These are phyloP conservation scores for Tragelaphus scriptus DNA, from an alignment of 2,113 vertebrate genomes.

Conservation along the genomic window DNA sequence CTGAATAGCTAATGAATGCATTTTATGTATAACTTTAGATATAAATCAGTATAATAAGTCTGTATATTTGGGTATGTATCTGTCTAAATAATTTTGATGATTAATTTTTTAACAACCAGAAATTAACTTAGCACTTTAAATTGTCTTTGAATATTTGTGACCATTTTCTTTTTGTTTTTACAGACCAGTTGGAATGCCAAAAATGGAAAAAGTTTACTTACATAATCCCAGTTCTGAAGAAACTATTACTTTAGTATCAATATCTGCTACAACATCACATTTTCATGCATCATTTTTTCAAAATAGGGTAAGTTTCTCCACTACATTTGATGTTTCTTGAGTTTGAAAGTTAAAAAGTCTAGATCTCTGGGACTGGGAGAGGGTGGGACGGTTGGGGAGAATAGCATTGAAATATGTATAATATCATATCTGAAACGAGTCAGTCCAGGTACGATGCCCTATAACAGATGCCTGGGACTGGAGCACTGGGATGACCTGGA, in stretches of 20 bases:
- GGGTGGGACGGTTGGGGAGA: too few relatives aligned
- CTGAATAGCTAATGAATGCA: not conserved
- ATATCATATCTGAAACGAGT: too few relatives aligned
- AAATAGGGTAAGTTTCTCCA: slow-evolving; percentile 91
- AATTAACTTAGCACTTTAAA: not conserved
- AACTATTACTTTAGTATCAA: slow-evolving; percentile 98
- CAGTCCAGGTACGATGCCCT: too few relatives aligned
- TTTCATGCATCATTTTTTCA: slow-evolving; percentile 99
- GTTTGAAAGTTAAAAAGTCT: slow-evolving; percentile 34
- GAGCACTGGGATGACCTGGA: too few relatives aligned
- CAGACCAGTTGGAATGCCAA: slow-evolving; percentile 99
- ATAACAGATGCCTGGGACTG: too few relatives aligned
- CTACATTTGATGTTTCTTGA: slow-evolving; percentile 13
- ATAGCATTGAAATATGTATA: too few relatives aligned
- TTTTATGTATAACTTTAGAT: slow-evolving; percentile 26
- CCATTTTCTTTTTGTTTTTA: slow-evolving; percentile 58
- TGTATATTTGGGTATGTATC: not conserved
- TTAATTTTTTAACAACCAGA: not conserved
- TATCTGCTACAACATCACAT: slow-evolving; percentile 99
- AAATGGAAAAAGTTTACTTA: slow-evolving; percentile 99
- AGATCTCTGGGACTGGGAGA: too few relatives aligned
- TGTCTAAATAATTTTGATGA: not conserved
- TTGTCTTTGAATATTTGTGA: slow-evolving; percentile 45
- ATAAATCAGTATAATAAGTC: not conserved
- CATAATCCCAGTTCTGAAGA: slow-evolving; percentile 99